Conservation (phyloP, 2,113 vertebrate species). For the Poeciliopsis turrubarensis region DNA sequence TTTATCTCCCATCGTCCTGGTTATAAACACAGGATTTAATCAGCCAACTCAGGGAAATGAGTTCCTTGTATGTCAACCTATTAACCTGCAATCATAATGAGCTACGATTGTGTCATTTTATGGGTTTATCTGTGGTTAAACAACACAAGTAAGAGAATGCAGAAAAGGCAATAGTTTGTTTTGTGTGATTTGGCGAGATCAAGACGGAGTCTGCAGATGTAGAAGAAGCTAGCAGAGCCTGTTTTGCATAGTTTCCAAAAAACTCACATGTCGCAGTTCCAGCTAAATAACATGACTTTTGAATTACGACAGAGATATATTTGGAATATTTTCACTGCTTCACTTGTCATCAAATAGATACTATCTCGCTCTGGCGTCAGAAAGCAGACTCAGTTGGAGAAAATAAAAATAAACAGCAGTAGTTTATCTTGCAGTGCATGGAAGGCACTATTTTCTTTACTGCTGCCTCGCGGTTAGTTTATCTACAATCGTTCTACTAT, state of each 20-base stretch:
- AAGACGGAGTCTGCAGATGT: neutral
- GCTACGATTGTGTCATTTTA: neutral
- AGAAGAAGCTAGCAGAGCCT: neutral
- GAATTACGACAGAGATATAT: neutral
- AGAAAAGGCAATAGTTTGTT: neutral
- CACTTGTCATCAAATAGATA: conserved; percentile 4
- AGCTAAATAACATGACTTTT: neutral
- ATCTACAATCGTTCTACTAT: neutral
- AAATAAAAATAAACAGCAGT: neutral
- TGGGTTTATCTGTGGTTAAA: neutral
- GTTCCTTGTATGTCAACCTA: neutral
- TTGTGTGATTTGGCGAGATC: no score
- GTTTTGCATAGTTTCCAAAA: neutral
- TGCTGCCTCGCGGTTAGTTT: neutral
- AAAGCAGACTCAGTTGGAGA: neutral
- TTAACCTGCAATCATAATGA: neutral
- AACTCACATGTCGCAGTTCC: neutral
- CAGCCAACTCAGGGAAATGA: neutral
- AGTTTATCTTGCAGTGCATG: neutral
- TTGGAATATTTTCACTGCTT: neutral
- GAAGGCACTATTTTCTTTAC: neutral
- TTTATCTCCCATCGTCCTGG: neutral
- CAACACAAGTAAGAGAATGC: neutral
- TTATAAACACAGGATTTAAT: neutral
- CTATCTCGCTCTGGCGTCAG: neutral